Evolutionary conservation across 2,797 vertebrate genomes (phyloP), one percentile per base, ranked within the genome.

Genomic region (Microchirus variegatus): DNA sequence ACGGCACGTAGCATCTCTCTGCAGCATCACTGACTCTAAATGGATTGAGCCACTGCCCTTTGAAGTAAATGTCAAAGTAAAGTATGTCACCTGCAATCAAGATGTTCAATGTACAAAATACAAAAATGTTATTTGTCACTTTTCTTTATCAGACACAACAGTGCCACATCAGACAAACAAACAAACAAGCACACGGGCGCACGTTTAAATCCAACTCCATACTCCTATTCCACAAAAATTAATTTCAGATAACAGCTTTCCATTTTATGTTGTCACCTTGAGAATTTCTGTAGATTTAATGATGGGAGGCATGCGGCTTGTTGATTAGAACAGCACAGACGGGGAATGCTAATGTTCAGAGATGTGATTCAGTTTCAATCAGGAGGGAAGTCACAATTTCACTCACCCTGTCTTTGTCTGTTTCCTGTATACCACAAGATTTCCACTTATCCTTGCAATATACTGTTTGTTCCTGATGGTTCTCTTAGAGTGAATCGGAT

Each of bases 281-380:
- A 90, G 85, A 86, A 82, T 91, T 87, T 86, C 71, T 88, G 85
- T 87, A 86, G 85, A 91, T 91, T 89, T 90, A 88, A 89, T 89
- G 85, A 88, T 91, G 79, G 86, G 81, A 91, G 85, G 88, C 87
- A 85, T 87, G 72, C 82, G 72, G 90, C 83, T 87, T 91, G 89
- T 91, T 93, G 90, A 93, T 93, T 92, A 92, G 83, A 91, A 86
- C 51, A 71, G 77, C 73, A 87, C 85, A 75, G 75, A 85, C 67
- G 63, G 76, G 88, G 91, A 90, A 93, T 93, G 84, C 88, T 89
- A 90, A 94, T 93, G 76, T 59, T 74, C 58, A 46, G 45, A 78
- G 80, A 85, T 70, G 59, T 76, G 58, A 50, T 79, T 78, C 47
- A 44, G 46, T 73, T 81, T 82, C 54, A 74, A 41, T 85, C 70